A percentile compares a stretch with the other conserved stretches of the same genome.
These are phyloP conservation scores for Tiphia femorata DNA, from an alignment of 2,888 invertebrate genomes.

Conservation along the genomic window DNA sequence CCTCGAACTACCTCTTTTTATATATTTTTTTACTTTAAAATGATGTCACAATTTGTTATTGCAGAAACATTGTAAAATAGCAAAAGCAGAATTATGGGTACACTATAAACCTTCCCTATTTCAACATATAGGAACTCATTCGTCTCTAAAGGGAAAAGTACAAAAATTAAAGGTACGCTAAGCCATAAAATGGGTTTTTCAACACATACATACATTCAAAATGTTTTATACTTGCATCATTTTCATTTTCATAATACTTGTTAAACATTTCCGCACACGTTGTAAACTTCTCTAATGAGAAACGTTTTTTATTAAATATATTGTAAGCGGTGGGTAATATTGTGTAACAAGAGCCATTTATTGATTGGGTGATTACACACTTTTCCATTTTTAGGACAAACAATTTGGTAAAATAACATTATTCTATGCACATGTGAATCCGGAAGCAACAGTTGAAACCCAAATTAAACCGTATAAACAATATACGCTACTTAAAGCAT, in stretches of 20 bases:
- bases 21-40: conserved; percentile 10
- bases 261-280: no score
- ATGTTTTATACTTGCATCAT: not conserved
- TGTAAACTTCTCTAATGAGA: no score
- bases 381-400: conserved; percentile 76
- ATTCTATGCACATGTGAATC: conserved; percentile 85
- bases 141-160: conserved; percentile 95
- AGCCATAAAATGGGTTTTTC: conserved; percentile 1
- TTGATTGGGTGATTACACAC: no score
- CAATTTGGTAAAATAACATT: conserved; percentile 87
- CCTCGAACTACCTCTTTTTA: no score
- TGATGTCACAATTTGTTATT: conserved; percentile 15
- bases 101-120: conserved; percentile 93
- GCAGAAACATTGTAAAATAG: conserved; percentile 88
- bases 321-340: no score
- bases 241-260: not conserved
- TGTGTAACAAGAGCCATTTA: no score
- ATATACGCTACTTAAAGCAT: conserved; percentile 84
- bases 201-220: not conserved
- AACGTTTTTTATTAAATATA: no score
- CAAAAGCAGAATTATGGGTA: conserved; percentile 83
- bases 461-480: conserved; percentile 85
- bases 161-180: conserved; percentile 87
- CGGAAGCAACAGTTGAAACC: conserved; percentile 77
- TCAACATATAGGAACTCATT: conserved; percentile 95